phyloP scores from a whole-genome alignment of 2,888 invertebrate species.

The Apamea monoglypha region DNA sequence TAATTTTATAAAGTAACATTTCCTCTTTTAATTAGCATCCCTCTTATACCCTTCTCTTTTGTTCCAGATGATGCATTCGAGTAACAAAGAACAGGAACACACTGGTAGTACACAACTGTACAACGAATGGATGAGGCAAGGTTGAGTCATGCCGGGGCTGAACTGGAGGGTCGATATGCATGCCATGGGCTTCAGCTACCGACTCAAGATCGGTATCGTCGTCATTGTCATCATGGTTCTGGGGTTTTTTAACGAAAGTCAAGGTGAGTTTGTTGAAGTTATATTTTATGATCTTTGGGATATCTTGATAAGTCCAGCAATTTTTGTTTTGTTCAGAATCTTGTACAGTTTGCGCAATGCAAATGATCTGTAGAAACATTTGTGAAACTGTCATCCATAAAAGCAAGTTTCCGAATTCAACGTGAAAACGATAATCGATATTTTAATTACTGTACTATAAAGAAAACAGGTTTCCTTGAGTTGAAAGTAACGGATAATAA shows the following conservation, averaged over 20 bases:
- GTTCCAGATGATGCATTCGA: conserved; percentile 83
- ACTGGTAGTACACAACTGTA: conserved; percentile 65
- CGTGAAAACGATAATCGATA: conserved; percentile 33
- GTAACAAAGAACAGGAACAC: conserved; percentile 63
- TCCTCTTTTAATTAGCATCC: conserved; percentile 7
- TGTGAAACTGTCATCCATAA: not conserved
- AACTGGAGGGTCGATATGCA: conserved; percentile 75
- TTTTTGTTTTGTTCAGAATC: too few relatives aligned
- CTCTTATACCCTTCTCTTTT: conserved; percentile 46
- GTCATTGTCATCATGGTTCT: conserved; percentile 84
- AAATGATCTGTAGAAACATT: not conserved
- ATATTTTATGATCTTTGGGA: not conserved
- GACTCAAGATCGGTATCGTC: conserved; percentile 82
- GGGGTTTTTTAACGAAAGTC: conserved; percentile 86
- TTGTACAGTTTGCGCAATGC: too few relatives aligned
- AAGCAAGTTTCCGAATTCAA: conserved; percentile 6
- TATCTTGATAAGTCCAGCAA: too few relatives aligned
- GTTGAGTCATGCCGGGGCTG: conserved; percentile 75
- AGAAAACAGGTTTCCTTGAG: not conserved
- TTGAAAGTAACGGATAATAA: not conserved
- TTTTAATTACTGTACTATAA: conserved; percentile 26
- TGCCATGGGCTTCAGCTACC: conserved; percentile 80
- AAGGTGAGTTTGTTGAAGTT: conserved; percentile 76
- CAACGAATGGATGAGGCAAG: conserved; percentile 85
- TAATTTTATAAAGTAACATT: not conserved